A percentile compares a stretch with the other conserved stretches of the same genome.
Conservation (phyloP, 64 coral and sea anemone species). For the Anthopleura sola region DNA sequence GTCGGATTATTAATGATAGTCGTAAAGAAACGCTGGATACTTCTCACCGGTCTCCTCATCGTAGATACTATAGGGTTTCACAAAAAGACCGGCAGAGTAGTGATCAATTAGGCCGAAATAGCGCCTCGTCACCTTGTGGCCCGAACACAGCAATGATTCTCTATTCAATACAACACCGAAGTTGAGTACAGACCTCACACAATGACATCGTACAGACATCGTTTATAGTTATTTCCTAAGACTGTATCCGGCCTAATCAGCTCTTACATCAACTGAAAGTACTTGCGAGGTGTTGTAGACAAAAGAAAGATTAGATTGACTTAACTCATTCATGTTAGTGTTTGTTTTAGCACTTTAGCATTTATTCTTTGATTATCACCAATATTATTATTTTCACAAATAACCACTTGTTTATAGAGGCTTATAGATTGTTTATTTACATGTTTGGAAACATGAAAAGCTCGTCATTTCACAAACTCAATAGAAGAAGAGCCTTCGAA, state of each 20-base stretch:
- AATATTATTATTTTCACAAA: not conserved
- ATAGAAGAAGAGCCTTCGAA: not conserved
- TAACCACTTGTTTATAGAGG: not conserved
- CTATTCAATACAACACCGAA: not conserved
- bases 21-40: no score
- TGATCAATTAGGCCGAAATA: constrained; percentile 26
- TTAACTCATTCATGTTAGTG: not conserved
- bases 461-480: not conserved
- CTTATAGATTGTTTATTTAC: no score
- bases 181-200: not conserved
- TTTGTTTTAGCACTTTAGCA: not conserved
- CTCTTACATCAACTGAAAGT: not conserved
- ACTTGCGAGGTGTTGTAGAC: not conserved
- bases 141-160: not conserved
- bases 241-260: constrained; percentile 17
- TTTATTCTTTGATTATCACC: not conserved
- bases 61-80: not conserved
- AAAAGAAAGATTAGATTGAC: not conserved
- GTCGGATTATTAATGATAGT: no score
- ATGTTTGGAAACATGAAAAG: not conserved
- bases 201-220: not conserved
- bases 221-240: constrained; percentile 3
- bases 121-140: not conserved
- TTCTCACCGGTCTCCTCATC: not conserved
- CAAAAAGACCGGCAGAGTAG: not conserved